Evolutionary conservation across 2,797 vertebrate genomes (phyloP).

Genomic region (Macropus fuliginosus): DNA sequence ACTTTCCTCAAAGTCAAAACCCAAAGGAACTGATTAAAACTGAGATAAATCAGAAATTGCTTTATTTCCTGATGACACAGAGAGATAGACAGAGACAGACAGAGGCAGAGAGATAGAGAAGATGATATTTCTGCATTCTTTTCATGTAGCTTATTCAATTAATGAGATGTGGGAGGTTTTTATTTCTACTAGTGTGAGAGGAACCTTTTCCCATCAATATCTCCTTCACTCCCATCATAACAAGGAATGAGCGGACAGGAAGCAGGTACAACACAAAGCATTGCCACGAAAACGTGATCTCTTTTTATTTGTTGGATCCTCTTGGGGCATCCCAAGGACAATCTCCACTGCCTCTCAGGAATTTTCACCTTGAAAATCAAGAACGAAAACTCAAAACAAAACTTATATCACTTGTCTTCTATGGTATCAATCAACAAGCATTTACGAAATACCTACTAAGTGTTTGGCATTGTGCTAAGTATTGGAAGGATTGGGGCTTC

Average conservation of each 20-base stretch:
- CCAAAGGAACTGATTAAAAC: constrained; percentile 79
- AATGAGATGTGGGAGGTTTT: neutral
- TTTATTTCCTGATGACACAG: constrained; percentile 54
- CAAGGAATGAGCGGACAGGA: neutral
- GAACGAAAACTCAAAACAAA: neutral
- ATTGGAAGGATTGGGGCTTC: neutral
- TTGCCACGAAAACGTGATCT: neutral
- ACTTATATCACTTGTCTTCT: neutral
- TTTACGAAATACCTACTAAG: neutral
- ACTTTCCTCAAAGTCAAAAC: constrained; percentile 81
- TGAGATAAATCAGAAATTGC: constrained; percentile 66
- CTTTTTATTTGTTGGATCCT: constrained; percentile 31
- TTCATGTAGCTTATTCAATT: neutral
- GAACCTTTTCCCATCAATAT: neutral
- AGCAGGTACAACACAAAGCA: neutral
- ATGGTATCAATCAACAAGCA: neutral
- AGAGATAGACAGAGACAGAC: constrained; percentile 54
- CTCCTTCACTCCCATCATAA: constrained; percentile 30
- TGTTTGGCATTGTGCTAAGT: neutral
- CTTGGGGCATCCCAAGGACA: neutral
- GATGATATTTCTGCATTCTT: constrained; percentile 8
- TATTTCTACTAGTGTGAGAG: neutral
- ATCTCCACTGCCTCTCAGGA: neutral
- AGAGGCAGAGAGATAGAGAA: neutral
- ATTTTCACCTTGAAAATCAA: neutral